phyloP scores from a whole-genome alignment of 2,113 vertebrate genomes.

The Chauna torquata region DNA sequence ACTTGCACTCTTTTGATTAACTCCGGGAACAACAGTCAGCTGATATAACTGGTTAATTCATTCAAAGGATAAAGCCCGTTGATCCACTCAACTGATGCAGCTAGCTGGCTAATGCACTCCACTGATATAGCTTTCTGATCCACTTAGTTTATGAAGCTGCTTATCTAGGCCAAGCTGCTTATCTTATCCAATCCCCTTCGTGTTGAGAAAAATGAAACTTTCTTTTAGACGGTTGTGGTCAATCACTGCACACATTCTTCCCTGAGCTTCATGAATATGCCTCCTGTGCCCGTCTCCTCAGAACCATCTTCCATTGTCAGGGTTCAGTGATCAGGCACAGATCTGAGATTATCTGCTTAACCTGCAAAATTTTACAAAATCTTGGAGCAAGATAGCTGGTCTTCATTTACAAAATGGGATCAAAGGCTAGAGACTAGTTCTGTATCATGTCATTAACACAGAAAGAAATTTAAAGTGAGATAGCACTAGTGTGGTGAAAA shows the following conservation, averaged over 20 bases:
- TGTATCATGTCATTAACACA: neutral
- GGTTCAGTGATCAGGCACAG: neutral
- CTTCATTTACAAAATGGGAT: neutral
- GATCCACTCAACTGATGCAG: neutral
- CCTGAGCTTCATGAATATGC: neutral
- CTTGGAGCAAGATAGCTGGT: neutral
- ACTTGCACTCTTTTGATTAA: neutral
- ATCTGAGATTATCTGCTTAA: neutral
- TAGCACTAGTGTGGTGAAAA: neutral
- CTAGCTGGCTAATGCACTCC: neutral
- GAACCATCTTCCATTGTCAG: neutral
- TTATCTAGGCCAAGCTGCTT: neutral
- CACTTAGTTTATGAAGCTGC: neutral
- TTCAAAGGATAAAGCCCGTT: neutral
- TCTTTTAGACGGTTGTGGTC: rapidly evolving
- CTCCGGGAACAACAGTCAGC: neutral
- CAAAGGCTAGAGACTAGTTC: neutral
- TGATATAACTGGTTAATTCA: neutral
- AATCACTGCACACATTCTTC: neutral
- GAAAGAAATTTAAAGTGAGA: neutral
- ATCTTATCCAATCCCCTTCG: neutral
- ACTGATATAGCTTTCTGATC: neutral
- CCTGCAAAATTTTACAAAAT: neutral
- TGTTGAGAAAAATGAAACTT: neutral
- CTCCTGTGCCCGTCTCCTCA: neutral